Percentiles rank a stretch among this genome's conserved stretches.
phyloP scores from a whole-genome alignment of 23 tunicate species.

The Aplidium turbinatum region DNA sequence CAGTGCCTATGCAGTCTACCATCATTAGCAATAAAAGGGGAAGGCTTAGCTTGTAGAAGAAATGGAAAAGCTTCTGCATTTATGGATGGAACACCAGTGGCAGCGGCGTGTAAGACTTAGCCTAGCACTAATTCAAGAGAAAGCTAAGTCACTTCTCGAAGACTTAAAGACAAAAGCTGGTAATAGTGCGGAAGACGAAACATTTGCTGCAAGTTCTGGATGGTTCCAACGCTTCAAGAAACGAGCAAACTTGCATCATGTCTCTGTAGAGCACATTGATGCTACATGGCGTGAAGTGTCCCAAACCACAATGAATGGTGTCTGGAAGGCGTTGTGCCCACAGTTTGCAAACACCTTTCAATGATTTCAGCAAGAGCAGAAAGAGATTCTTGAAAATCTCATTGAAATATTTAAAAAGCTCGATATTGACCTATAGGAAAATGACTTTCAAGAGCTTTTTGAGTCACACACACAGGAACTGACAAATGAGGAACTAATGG shows the following conservation, averaged over 20 bases:
- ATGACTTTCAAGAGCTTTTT: constrained; percentile 24
- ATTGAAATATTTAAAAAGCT: constrained; percentile 20
- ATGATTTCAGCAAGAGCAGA: neutral
- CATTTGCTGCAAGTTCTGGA: too few species aligned
- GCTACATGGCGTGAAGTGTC: constrained; percentile 22
- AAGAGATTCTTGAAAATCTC: constrained; percentile 24
- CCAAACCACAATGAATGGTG: constrained; percentile 22
- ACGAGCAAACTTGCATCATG: constrained; percentile 17
- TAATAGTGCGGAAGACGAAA: too few species aligned
- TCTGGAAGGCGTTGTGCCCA: constrained; percentile 25
- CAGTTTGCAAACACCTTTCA: constrained; percentile 2
- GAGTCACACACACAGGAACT: constrained; percentile 2
- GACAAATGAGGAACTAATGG: constrained; percentile 1
- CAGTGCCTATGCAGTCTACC: constrained; percentile 39
- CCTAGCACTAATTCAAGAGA: constrained; percentile 13
- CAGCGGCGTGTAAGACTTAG: constrained; percentile 28
- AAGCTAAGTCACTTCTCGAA: too few species aligned
- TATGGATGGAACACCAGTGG: constrained; percentile 36
- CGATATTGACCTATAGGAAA: constrained; percentile 16
- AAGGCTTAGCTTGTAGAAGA: constrained; percentile 30
- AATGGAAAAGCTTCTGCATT: constrained; percentile 30
- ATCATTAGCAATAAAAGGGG: constrained; percentile 29
- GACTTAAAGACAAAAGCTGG: too few species aligned
- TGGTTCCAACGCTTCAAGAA: constrained; percentile 23
- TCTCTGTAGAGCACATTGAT: constrained; percentile 19